Evolutionary conservation across 2,888 invertebrate genomes (phyloP).

Genomic region (Drosophila planitibia): DNA sequence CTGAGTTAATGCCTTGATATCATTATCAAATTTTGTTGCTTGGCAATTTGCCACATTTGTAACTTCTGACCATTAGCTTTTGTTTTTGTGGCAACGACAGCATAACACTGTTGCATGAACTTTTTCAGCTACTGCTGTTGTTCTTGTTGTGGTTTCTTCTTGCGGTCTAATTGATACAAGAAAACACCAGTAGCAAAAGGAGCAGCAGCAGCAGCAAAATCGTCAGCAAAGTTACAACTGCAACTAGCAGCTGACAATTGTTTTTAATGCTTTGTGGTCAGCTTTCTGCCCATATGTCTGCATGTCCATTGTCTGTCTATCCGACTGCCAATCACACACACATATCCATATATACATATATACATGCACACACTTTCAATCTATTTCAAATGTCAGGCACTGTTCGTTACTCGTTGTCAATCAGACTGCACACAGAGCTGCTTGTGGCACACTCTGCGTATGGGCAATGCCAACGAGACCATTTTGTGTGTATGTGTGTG

Average conservation of each 20-base stretch:
- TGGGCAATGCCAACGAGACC: constrained; percentile 45
- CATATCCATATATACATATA: constrained; percentile 3
- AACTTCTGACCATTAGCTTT: constrained; percentile 78
- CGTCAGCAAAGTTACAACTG: constrained; percentile 63
- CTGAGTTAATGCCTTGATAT: constrained; percentile 74
- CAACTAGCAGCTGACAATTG: constrained; percentile 75
- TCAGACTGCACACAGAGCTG: constrained; percentile 29
- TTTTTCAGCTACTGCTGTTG: constrained; percentile 10
- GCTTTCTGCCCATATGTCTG: constrained; percentile 28
- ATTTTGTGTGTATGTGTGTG: constrained; percentile 3
- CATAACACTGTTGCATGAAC: constrained; percentile 55
- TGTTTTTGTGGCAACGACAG: constrained; percentile 66
- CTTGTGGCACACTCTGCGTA: constrained; percentile 54
- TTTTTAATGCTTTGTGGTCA: constrained; percentile 79
- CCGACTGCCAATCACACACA: constrained; percentile 27
- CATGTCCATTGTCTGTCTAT: constrained; percentile 22
- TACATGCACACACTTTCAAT: constrained; percentile 46
- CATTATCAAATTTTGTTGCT: constrained; percentile 64
- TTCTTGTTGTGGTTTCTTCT: constrained; percentile 42
- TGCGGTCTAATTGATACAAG: constrained; percentile 76
- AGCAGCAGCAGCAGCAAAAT: constrained; percentile 41
- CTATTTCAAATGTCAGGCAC: constrained; percentile 64
- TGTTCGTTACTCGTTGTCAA: constrained; percentile 43
- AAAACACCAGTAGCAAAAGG: constrained; percentile 24
- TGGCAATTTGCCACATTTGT: constrained; percentile 54